phyloP scores from a whole-genome alignment of 2,888 invertebrate genomes.

The Eumerus sabulonum region DNA sequence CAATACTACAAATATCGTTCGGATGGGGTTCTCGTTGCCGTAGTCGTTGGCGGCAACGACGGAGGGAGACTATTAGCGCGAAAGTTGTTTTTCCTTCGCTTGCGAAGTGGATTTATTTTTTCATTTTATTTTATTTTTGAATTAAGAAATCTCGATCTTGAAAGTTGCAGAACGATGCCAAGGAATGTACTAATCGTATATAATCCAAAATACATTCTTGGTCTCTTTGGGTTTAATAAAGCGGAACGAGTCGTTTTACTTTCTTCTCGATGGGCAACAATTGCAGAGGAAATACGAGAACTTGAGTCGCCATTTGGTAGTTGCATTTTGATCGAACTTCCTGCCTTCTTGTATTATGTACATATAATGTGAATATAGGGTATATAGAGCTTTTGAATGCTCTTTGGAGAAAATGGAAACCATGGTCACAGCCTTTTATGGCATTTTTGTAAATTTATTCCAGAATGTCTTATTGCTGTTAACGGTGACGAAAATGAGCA shows the following conservation, averaged over 20 bases:
- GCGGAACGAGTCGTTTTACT: conserved; percentile 10
- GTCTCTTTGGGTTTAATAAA: conserved; percentile 57
- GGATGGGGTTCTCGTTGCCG: conserved; percentile 9
- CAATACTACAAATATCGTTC: conserved; percentile 30
- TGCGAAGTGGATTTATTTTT: neutral
- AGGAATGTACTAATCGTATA: conserved; percentile 51
- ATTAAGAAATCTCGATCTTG: conserved; percentile 36
- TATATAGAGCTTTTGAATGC: no score
- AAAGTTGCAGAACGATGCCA: conserved; percentile 13
- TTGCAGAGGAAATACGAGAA: conserved; percentile 1
- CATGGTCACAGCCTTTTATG: conserved; percentile 79
- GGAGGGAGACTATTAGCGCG: conserved; percentile 54
- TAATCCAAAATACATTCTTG: conserved; percentile 60
- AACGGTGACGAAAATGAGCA: no score
- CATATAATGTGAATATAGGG: no score
- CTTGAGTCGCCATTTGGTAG: conserved; percentile 33
- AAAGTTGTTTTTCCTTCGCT: conserved; percentile 36
- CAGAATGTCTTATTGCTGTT: no score
- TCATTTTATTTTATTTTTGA: conserved; percentile 26
- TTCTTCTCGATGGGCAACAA: neutral
- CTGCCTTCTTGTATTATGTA: conserved; percentile 4
- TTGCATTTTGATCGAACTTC: conserved; percentile 55
- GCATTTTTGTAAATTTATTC: conserved; percentile 75
- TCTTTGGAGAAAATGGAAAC: conserved; percentile 79
- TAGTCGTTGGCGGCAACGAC: conserved; percentile 2